Evolutionary conservation across 2,797 vertebrate species (phyloP).

Genomic region (Tenualosa ilisha): DNA sequence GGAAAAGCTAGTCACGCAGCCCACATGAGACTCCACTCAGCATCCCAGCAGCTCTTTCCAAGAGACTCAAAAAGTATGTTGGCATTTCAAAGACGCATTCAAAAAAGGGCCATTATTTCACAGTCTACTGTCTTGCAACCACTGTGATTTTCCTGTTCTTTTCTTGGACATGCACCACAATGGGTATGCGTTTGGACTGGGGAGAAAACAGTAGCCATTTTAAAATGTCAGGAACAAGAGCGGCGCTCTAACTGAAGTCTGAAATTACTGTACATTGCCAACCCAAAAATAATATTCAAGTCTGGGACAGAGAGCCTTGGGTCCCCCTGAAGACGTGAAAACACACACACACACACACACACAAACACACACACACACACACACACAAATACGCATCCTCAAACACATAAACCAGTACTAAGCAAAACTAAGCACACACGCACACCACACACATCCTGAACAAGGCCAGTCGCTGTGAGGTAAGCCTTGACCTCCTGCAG

Average conservation of each 20-base stretch:
- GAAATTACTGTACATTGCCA: conserved; percentile 14
- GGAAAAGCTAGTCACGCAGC: background rate
- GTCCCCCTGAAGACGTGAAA: conserved; percentile 24
- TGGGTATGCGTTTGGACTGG: conserved; percentile 1
- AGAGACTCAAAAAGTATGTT: background rate
- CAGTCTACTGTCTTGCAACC: conserved; percentile 19
- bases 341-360: background rate
- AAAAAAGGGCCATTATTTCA: conserved; percentile 2
- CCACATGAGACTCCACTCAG: background rate
- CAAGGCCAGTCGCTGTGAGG: background rate
- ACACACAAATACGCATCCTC: background rate
- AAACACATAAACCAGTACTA: too few relatives aligned
- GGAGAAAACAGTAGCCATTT: conserved; percentile 18
- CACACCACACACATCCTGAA: background rate
- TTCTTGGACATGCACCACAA: conserved; percentile 28
- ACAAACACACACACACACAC: background rate
- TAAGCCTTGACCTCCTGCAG: background rate
- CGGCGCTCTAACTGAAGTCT: background rate
- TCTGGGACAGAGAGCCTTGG: background rate
- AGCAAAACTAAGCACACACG: conserved; percentile 5
- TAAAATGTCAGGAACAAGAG: conserved; percentile 23
- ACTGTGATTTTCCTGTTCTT: conserved; percentile 27
- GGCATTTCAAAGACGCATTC: background rate
- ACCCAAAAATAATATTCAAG: background rate
- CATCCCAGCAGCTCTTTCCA: background rate